phyloP scores from a whole-genome alignment of 2,113 vertebrate species.

The Cnemophilus loriae region DNA sequence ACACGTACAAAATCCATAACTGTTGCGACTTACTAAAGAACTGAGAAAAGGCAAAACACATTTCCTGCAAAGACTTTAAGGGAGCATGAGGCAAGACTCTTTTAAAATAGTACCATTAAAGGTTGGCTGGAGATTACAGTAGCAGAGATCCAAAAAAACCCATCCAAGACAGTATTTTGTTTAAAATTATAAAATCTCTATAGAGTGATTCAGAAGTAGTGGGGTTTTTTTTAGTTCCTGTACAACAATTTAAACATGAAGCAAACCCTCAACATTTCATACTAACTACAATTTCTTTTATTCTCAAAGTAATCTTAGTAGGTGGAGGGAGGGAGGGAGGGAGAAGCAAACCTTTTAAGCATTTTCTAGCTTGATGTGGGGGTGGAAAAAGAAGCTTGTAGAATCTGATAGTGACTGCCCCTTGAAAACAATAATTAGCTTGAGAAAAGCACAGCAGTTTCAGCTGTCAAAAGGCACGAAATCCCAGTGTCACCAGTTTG shows the following conservation, averaged over 20 bases:
- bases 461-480: slow-evolving; percentile 62
- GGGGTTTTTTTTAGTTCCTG: not conserved
- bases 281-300: slow-evolving; percentile 46
- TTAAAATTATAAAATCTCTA: slow-evolving; percentile 10
- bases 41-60: not conserved
- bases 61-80: not conserved
- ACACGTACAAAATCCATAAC: not conserved
- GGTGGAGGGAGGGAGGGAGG: slow-evolving; percentile 26
- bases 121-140: not conserved
- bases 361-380: slow-evolving; percentile 41
- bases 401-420: slow-evolving; percentile 50
- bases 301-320: slow-evolving; percentile 40
- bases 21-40: not conserved
- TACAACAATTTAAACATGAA: slow-evolving; percentile 32
- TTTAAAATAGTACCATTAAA: not conserved
- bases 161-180: not conserved
- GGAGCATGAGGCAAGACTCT: not conserved
- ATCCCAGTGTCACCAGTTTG: slow-evolving; percentile 39
- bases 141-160: not conserved
- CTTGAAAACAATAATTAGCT: slow-evolving; percentile 71
- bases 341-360: slow-evolving; percentile 9
- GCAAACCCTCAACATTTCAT: slow-evolving; percentile 37
- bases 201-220: not conserved
- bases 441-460: slow-evolving; percentile 43
- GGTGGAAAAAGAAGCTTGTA: slow-evolving; percentile 44